Percentiles rank a stretch among this genome's conserved stretches.
These are phyloP conservation scores for Heterodera schachtii DNA, from an alignment of 1,140 invertebrate genomes.

Conservation along the genomic window DNA sequence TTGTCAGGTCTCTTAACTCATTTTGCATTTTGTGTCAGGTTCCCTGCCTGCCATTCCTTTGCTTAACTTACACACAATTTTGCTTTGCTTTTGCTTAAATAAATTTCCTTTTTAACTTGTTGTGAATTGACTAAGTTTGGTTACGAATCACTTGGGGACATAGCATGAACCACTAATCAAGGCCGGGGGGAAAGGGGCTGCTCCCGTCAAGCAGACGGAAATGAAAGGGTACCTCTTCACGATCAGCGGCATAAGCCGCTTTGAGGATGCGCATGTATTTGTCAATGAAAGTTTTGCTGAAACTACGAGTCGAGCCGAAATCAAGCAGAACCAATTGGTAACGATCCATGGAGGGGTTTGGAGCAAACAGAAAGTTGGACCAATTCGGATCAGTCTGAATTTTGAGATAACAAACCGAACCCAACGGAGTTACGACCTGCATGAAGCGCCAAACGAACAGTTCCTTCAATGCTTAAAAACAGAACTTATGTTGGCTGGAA, in stretches of 20 bases:
- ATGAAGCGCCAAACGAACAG: conserved; percentile 90
- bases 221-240: conserved; percentile 72
- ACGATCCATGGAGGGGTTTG: conserved; percentile 68
- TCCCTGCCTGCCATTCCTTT: no score
- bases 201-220: not conserved
- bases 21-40: no score
- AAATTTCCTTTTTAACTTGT: no score
- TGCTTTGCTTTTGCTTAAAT: no score
- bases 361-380: conserved; percentile 96
- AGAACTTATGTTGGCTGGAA: not conserved
- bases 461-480: conserved; percentile 73
- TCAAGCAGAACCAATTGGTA: conserved; percentile 80
- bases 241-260: conserved; percentile 81
- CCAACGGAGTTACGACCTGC: conserved; percentile 72
- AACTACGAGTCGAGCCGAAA: conserved; percentile 92
- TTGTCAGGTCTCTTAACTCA: no score
- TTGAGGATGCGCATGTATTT: conserved; percentile 86
- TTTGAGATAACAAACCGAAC: conserved; percentile 17
- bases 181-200: no score
- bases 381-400: conserved; percentile 95
- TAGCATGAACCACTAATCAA: not conserved
- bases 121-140: not conserved
- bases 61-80: no score
- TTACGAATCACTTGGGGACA: not conserved
- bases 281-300: conserved; percentile 86